Base-by-base conservation (phyloP, 2,797 vertebrate genomes). In the Scarus forsteni region DNA sequence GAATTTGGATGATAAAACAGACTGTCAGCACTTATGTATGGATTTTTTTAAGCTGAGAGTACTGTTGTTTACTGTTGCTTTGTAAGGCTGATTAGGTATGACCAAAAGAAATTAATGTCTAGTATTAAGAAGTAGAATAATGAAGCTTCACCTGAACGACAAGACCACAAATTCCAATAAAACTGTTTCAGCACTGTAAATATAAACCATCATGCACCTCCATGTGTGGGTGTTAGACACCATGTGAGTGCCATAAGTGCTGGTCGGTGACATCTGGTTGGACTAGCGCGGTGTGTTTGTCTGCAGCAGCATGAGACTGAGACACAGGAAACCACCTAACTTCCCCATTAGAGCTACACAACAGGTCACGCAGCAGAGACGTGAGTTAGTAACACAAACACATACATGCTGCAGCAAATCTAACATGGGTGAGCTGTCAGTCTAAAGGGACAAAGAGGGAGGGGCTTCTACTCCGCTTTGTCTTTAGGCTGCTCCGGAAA, bases 311-410 rank as follows among this genome's bases (percentile, higher is more conserved):
- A 13, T 66, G 62, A 73, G 52, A 80, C 13, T 43, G 43, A 66
- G 75, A 74, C 57, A 60, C 81, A 85, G 85, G 86, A 90, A 86
- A 88, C 77, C 89, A 89, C 90, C 89, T 66, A 40, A 75, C 19
- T 72, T 73, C 60, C 70, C 73, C 59, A 1, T 35, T 10, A 72
- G 10, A 54, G 35, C 39, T 39, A 53, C 14, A 0, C 59, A 57
- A 27, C 34, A 27, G 18, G 36, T 68, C 36, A 48, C 8, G 36
- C 60, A 35, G 60, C 10, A 57, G 13, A 70, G 16, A 6, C 66
- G 39, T 19, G 27, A 42, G 39, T 44, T 13, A 10, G 36, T 19
- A 42, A 54, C 35, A 65, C 14, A 45, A 43, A 52, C 36, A 61
- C 45, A 57, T 8, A 35, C n/a, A 46, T 8, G 12, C 10, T 5